Evolutionary conservation across 2,113 vertebrate species (phyloP).

Genomic region (Coptodon rendalli): DNA sequence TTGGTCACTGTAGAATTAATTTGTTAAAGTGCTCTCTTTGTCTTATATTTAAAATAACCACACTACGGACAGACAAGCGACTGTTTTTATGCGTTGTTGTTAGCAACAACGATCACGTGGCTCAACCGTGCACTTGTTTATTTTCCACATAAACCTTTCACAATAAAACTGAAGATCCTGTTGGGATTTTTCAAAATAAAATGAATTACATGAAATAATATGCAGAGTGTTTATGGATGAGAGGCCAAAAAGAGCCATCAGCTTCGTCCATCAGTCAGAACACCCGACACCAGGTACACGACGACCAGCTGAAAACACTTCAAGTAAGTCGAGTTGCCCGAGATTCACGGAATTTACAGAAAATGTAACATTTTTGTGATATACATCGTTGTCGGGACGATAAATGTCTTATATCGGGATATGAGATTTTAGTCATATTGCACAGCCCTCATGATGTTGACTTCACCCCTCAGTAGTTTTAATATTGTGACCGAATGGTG

Average conservation of each 20-base stretch:
- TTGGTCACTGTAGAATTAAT: not conserved
- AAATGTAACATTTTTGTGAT: not conserved
- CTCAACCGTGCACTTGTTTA: rapidly evolving
- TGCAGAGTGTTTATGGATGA: not conserved
- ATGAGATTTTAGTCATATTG: not conserved
- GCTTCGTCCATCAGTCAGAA: not conserved
- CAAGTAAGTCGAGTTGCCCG: not conserved
- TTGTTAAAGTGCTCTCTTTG: rapidly evolving
- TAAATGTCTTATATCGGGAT: rapidly evolving
- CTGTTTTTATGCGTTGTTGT: rapidly evolving
- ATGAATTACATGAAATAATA: rapidly evolving
- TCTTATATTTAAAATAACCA: not conserved
- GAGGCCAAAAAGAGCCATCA: not conserved
- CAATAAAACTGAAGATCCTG: not conserved
- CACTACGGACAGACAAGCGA: not conserved
- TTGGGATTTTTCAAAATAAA: not conserved
- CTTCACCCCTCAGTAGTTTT: not conserved
- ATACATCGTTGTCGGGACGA: not conserved
- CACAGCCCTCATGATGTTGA: not conserved
- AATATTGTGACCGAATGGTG: not conserved
- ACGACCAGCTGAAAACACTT: not conserved
- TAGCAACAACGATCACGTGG: rapidly evolving
- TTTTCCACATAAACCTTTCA: rapidly evolving
- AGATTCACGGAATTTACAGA: not conserved
- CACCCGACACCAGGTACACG: not conserved